Evolutionary conservation across 2,113 vertebrate species (phyloP).

Genomic region (Pseudopipra pipra): DNA sequence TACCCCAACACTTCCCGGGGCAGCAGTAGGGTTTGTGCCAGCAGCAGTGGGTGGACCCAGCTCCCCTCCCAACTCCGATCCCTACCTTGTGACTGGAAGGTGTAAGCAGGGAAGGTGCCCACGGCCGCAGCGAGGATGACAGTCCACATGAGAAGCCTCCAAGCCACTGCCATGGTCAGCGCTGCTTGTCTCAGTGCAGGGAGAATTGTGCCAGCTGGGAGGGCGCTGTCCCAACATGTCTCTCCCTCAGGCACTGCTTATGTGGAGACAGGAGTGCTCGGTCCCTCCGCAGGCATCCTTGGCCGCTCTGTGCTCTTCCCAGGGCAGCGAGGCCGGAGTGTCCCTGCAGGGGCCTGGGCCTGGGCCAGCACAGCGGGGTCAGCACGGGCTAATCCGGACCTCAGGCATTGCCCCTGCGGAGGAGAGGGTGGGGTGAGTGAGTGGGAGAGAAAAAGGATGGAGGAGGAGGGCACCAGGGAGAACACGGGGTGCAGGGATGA

Average conservation of each 20-base stretch:
- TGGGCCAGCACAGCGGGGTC: not conserved
- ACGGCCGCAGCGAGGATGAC: conserved; percentile 78
- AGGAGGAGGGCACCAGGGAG: not conserved
- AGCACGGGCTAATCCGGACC: not conserved
- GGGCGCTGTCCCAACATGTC: conserved; percentile 91
- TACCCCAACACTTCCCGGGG: not conserved
- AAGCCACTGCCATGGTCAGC: conserved; percentile 89
- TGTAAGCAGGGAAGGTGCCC: conserved; percentile 68
- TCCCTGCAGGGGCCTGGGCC: not conserved
- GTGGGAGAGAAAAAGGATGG: not conserved
- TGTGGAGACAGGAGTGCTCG: conserved; percentile 66
- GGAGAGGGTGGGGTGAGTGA: not conserved
- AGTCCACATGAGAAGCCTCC: conserved; percentile 87
- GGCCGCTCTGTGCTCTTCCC: not conserved
- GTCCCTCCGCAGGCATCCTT: conserved; percentile 49
- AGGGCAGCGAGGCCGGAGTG: not conserved
- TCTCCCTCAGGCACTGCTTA: conserved; percentile 76
- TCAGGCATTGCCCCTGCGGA: not conserved
- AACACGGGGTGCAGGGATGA: fast-evolving
- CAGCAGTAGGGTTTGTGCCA: not conserved
- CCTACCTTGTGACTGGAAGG: conserved; percentile 89
- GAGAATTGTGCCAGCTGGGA: conserved; percentile 70
- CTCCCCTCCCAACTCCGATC: fast-evolving
- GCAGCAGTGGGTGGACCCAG: not conserved
- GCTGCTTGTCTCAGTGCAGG: conserved; percentile 76